These are phyloP conservation scores for Ectobius pallidus DNA, from an alignment of 2,888 invertebrate species.

Conservation along the genomic window DNA sequence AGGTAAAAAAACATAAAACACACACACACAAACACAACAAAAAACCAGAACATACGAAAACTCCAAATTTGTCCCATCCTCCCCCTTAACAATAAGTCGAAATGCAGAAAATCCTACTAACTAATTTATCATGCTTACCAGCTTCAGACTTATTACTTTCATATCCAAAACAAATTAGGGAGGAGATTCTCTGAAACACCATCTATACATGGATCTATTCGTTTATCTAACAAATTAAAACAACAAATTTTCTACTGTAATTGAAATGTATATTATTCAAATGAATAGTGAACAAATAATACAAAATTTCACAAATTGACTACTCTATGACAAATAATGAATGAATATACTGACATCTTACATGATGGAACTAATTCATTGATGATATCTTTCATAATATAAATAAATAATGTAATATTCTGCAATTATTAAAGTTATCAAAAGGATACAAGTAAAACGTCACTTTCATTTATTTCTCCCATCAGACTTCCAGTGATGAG, in stretches of 20 bases:
- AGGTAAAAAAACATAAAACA: too few species aligned
- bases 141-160: too few species aligned
- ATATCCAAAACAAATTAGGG: too few species aligned
- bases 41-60: too few species aligned
- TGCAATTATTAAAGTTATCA: neutral
- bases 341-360: slow-evolving; percentile 3
- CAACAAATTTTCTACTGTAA: slow-evolving; percentile 9
- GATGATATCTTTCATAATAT: neutral
- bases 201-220: too few species aligned
- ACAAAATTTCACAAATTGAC: slow-evolving; percentile 15
- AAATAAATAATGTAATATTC: neutral
- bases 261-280: slow-evolving; percentile 4
- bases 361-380: neutral
- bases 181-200: too few species aligned
- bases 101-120: too few species aligned
- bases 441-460: neutral
- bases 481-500: neutral
- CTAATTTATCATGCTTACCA: too few species aligned
- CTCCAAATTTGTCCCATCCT: too few species aligned
- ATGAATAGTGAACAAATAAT: slow-evolving; percentile 22
- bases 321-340: slow-evolving; percentile 24
- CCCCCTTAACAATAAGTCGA: too few species aligned
- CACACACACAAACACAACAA: too few species aligned
- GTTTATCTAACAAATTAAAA: too few species aligned
- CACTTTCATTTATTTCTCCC: slow-evolving; percentile 2